Evolutionary conservation across 2,797 vertebrate species (phyloP).

Genomic region (Pseudotriccus pelzelni): DNA sequence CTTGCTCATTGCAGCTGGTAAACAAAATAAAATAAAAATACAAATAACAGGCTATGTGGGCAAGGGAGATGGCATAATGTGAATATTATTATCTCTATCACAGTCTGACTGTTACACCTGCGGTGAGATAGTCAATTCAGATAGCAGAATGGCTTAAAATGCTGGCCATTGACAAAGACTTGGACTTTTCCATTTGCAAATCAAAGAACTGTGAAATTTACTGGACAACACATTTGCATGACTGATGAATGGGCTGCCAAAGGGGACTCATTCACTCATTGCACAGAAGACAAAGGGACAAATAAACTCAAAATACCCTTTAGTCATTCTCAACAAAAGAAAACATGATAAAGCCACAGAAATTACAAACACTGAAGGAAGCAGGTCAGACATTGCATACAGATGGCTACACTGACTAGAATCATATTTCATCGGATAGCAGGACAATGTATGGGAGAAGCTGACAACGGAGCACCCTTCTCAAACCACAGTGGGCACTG

Average conservation of each 20-base stretch:
- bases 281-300: background rate
- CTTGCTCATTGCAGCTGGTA: background rate
- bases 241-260: background rate
- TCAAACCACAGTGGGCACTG: background rate
- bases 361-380: background rate
- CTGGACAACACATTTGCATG: background rate
- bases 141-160: background rate
- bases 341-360: background rate
- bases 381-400: background rate
- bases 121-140: background rate
- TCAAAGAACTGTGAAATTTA: background rate
- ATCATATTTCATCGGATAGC: background rate
- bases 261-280: background rate
- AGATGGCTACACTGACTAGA: background rate
- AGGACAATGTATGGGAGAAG: background rate
- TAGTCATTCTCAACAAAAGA: background rate
- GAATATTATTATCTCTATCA: background rate
- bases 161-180: background rate
- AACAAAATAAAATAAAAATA: background rate
- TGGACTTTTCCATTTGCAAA: background rate
- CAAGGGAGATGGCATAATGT: background rate
- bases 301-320: background rate
- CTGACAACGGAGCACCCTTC: background rate
- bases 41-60: background rate
- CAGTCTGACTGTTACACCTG: background rate